Base-by-base conservation (phyloP, 2,113 vertebrate genomes). In the Arvicanthis niloticus region DNA sequence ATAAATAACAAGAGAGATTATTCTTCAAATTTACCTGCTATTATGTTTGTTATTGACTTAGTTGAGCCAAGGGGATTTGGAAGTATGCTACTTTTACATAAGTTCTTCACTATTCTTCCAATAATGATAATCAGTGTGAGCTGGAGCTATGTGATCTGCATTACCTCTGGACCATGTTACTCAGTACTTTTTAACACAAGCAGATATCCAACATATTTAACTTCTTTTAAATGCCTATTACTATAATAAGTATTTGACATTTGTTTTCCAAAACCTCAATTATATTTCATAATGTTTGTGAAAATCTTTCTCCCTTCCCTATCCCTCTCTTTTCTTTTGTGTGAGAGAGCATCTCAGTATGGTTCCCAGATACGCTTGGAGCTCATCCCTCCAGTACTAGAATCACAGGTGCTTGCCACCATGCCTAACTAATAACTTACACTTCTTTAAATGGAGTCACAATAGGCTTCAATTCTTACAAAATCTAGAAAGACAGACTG, bases 141-240 rank as follows among this genome's bases (percentile, higher is more conserved):
- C 22, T 87, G 37, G 92, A 62, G 31, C 2, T 91, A 7, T 87
- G 34, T 84, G 29, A 42, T 91, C 8, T 86, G 42, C 7, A 56
- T 95, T 86, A 73, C 76, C 40, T 95, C 10, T 87, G 37, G 5
- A 73, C 53, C 6, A 10, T 94, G 88, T 88, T 92, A 34, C 21
- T 45, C 13, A 80, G 0, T 77, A n/a, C 85, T 72, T 93, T 89
- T 45, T 84, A 84, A 88, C 22, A 91, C 16, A 88, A 15, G 16
- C 1, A 90, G 48, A 34, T 62, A 78, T 48, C 15, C 10, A n/a
- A 31, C 51, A 75, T 45, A 31, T 92, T 22, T 95, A 11, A 62
- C n/a, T 94, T 91, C 70, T 70, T 45, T 77, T 88, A 94, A 91
- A 76, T 96, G 17, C 21, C 58, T 53, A 72, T 70, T 80, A 60